Evolutionary conservation across 2,888 invertebrate species (phyloP).

Genomic region (Oscheius sp.): DNA sequence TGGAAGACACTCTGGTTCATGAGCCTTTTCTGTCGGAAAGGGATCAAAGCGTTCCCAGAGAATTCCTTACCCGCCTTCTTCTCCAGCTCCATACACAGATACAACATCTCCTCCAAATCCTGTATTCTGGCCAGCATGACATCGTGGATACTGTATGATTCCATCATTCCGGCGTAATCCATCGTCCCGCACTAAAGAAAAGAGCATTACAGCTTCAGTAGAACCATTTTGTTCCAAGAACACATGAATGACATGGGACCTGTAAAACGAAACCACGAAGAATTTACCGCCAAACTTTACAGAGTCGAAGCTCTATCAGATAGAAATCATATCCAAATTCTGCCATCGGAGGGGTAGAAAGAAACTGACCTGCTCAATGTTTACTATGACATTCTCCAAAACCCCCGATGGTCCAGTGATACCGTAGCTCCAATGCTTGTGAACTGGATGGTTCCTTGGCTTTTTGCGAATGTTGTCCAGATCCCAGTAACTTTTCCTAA

Average conservation of each 20-base stretch:
- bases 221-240: too few species aligned
- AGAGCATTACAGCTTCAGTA: conserved; percentile 1
- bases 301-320: too few species aligned
- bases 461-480: conserved; percentile 59
- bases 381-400: conserved; percentile 65
- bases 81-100: conserved; percentile 64
- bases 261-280: too few species aligned
- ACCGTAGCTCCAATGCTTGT: conserved; percentile 65
- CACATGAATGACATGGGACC: too few species aligned
- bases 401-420: conserved; percentile 57
- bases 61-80: conserved; percentile 55
- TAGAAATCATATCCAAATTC: too few species aligned
- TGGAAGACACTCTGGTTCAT: conserved; percentile 22
- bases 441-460: conserved; percentile 66
- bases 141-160: conserved; percentile 60
- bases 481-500: conserved; percentile 61
- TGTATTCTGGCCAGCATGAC: conserved; percentile 64
- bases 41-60: neutral
- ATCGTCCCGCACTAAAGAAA: conserved; percentile 58
- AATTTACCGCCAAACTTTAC: too few species aligned
- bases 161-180: conserved; percentile 67
- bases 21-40: neutral
- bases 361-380: conserved; percentile 63
- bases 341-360: neutral
- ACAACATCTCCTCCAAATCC: conserved; percentile 68